These are phyloP conservation scores for Cephus nigrinus DNA, from an alignment of 2,888 invertebrate species.

Conservation along the genomic window DNA sequence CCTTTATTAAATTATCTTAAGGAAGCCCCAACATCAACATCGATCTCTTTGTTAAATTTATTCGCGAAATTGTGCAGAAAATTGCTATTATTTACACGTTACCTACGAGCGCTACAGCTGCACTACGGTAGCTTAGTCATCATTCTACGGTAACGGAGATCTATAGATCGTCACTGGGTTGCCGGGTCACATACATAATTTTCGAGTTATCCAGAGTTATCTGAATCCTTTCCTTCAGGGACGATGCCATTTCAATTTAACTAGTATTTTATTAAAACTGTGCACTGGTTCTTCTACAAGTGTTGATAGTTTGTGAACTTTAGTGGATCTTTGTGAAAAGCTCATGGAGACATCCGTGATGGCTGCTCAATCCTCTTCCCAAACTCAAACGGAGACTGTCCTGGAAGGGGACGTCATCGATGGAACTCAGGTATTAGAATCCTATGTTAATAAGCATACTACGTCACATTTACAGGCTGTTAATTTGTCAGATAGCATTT, in stretches of 20 bases:
- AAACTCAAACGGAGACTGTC: constrained; percentile 59
- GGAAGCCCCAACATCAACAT: constrained; percentile 23
- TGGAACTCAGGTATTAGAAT: constrained; percentile 50
- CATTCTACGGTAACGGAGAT: not conserved
- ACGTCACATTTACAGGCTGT: not conserved
- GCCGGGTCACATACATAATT: not conserved
- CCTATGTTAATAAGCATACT: not conserved
- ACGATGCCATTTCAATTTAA: not conserved
- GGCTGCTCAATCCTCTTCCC: constrained; percentile 53
- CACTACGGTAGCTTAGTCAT: not conserved
- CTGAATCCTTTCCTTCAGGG: not conserved
- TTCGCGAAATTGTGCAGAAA: constrained; percentile 15
- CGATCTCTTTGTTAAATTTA: constrained; percentile 22
- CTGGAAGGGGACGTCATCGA: constrained; percentile 52
- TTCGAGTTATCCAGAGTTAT: not conserved
- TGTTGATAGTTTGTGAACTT: not conserved
- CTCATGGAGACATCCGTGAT: constrained; percentile 49
- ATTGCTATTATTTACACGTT: constrained; percentile 27
- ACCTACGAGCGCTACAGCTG: constrained; percentile 5
- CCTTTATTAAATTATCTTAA: constrained; percentile 27
- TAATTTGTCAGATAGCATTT: not conserved
- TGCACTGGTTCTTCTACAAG: not conserved
- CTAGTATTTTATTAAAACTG: not conserved
- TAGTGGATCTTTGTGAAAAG: not conserved
- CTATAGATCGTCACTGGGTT: not conserved